A percentile compares a stretch with the other conserved stretches of the same genome.
phyloP scores from a whole-genome alignment of 1,140 invertebrate genomes.

The Stegodyphus mimosarum region DNA sequence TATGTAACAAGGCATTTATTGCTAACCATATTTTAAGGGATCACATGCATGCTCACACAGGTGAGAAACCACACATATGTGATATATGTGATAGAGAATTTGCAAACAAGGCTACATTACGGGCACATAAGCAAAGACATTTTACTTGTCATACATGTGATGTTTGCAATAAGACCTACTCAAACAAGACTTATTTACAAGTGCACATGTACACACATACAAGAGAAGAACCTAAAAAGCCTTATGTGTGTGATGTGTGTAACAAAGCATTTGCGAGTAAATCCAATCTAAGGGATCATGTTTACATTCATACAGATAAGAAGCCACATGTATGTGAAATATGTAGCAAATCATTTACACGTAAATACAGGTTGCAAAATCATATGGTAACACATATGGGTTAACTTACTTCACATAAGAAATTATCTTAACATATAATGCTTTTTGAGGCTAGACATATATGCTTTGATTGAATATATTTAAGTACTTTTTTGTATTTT shows the following conservation, averaged over 20 bases:
- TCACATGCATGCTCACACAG: neutral
- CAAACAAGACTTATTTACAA: neutral
- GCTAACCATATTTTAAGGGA: neutral
- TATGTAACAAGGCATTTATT: conserved; percentile 5
- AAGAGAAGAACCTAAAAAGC: neutral
- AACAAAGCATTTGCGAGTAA: neutral
- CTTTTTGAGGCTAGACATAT: too few species aligned
- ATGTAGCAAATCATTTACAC: conserved; percentile 1
- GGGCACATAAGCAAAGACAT: neutral
- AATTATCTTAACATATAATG: too few species aligned
- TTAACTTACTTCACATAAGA: too few species aligned
- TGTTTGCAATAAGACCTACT: neutral
- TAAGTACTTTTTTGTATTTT: too few species aligned
- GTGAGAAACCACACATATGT: neutral
- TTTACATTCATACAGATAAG: neutral
- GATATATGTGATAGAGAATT: neutral
- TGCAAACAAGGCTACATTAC: neutral
- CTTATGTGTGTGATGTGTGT: neutral
- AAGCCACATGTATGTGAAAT: neutral
- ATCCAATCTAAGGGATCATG: neutral
- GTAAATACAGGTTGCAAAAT: too few species aligned
- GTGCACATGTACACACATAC: neutral
- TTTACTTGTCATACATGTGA: neutral
- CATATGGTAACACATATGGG: too few species aligned
- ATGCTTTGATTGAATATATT: too few species aligned